Conservation (phyloP, 2,888 invertebrate species). For the Thymelicus acteon region DNA sequence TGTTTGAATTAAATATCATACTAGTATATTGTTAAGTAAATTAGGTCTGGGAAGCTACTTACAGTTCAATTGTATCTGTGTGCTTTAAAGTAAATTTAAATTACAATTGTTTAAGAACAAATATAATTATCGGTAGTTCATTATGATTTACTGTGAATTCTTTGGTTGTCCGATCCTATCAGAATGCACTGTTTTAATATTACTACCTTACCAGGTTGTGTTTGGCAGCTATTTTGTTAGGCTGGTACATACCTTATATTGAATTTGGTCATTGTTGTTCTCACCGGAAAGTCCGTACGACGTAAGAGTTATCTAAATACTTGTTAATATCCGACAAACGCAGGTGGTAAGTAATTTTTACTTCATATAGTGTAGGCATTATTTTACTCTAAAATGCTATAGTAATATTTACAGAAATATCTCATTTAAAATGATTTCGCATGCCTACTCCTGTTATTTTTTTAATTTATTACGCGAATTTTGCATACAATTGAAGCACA, state of each 20-base stretch:
- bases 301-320: no score
- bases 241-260: no score
- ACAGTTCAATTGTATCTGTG: conserved; percentile 19
- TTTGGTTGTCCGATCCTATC: not conserved
- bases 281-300: no score
- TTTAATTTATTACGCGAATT: not conserved
- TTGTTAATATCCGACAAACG: no score
- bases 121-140: not conserved
- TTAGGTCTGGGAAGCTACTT: conserved; percentile 29
- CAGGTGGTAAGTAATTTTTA: no score
- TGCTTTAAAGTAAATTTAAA: conserved; percentile 22
- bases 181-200: not conserved
- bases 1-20: conserved; percentile 32
- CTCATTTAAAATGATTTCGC: no score
- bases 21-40: conserved; percentile 33
- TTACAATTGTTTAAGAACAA: conserved; percentile 24
- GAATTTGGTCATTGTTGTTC: no score
- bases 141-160: conserved; percentile 1
- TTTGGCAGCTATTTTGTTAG: not conserved
- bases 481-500: conserved; percentile 19
- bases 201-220: not conserved
- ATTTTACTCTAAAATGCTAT: no score
- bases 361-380: no score
- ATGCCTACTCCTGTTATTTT: not conserved
- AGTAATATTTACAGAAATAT: no score